phyloP scores from a whole-genome alignment of 2,888 invertebrate genomes.

The Sesia apiformis region DNA sequence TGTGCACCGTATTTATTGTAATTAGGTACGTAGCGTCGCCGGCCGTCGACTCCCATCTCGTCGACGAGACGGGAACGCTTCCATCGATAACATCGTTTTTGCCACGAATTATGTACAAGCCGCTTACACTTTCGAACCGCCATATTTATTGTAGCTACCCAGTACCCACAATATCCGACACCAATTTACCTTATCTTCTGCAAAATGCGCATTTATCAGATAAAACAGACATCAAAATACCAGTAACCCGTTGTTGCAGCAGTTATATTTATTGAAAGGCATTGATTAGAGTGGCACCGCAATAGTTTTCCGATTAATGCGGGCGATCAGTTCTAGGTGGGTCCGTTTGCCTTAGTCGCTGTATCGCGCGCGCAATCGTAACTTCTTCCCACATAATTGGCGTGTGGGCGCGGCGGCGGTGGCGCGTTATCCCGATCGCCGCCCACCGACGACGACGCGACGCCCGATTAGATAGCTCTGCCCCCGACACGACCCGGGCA shows the following conservation, averaged over 20 bases:
- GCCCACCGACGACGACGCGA: constrained; percentile 64
- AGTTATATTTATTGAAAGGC: constrained; percentile 14
- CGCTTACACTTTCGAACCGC: constrained; percentile 26
- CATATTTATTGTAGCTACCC: no score
- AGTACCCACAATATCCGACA: neutral
- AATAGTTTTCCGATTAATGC: constrained; percentile 58
- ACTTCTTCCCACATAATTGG: constrained; percentile 73
- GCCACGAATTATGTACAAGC: constrained; percentile 34
- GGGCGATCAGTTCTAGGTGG: constrained; percentile 43
- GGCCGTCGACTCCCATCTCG: constrained; percentile 25
- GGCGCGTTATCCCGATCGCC: constrained; percentile 64
- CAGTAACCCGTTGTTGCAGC: neutral
- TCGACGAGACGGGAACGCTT: constrained; percentile 32
- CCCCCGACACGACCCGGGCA: constrained; percentile 47
- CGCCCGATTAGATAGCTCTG: constrained; percentile 63
- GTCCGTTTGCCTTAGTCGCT: constrained; percentile 52
- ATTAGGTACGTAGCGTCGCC: constrained; percentile 41
- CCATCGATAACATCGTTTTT: constrained; percentile 31
- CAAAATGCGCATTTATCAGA: neutral
- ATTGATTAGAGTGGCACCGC: constrained; percentile 49
- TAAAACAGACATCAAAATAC: neutral
- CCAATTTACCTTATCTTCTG: neutral
- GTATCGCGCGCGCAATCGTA: constrained; percentile 61
- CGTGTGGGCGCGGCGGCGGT: constrained; percentile 61
- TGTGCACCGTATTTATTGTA: constrained; percentile 63